A percentile compares a stretch with the other conserved stretches of the same genome.
Evolutionary conservation across 1,140 invertebrate species (phyloP).

Genomic region (Leptestheria dahalacensis): DNA sequence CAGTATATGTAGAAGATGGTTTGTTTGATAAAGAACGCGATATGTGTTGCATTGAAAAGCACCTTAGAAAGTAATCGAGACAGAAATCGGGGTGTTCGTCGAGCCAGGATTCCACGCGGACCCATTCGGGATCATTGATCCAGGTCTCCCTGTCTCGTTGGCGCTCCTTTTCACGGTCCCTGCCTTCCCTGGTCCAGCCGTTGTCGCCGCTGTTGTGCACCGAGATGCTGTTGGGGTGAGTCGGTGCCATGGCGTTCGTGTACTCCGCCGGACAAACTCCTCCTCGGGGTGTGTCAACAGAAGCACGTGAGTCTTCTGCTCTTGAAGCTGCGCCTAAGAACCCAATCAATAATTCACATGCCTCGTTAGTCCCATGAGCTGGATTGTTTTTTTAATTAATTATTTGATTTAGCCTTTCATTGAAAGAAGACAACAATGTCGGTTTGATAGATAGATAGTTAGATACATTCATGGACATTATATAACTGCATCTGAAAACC

Average conservation of each 20-base stretch:
- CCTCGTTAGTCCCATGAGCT: background rate
- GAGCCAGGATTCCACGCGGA: constrained; percentile 78
- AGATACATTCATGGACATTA: too few relatives aligned
- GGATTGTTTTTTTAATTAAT: background rate
- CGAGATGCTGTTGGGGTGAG: background rate
- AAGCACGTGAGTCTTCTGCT: background rate
- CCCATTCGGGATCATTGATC: constrained; percentile 57
- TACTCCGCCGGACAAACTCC: background rate
- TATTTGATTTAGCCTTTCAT: too few relatives aligned
- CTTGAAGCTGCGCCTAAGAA: background rate
- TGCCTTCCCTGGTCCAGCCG: background rate
- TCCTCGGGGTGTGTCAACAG: background rate
- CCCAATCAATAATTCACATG: background rate
- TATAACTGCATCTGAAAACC: too few relatives aligned
- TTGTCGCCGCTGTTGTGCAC: background rate
- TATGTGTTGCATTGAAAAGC: constrained; percentile 17
- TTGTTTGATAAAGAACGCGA: too few relatives aligned
- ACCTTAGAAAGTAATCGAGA: constrained; percentile 87
- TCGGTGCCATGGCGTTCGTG: background rate
- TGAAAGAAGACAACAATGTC: too few relatives aligned
- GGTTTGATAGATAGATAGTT: too few relatives aligned
- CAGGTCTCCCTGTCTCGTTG: constrained; percentile 13
- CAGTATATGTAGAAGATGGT: too few relatives aligned
- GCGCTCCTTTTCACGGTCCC: constrained; percentile 5
- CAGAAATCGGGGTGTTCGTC: constrained; percentile 92